Evolutionary conservation across 2,113 vertebrate genomes (phyloP), one percentile per base, ranked within the genome.

Genomic region (Ceratotherium simum): DNA sequence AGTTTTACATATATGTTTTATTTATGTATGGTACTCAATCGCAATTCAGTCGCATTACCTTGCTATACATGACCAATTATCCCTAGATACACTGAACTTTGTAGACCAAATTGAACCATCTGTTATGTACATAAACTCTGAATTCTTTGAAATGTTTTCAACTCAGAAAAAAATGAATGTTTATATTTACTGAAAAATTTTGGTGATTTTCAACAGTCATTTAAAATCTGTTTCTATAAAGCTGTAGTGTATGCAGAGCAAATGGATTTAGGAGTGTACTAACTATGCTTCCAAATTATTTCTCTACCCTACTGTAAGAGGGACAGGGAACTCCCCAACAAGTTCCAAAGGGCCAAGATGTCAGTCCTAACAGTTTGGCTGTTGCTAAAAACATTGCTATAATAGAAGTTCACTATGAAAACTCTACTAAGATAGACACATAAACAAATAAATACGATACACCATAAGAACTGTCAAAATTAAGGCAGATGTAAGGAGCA

Each of bases 61-160:
- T 48, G 39, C 76, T 97, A 56, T 95, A 93, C 58, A 64, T 12
- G 31, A 70, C 42, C 12, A 85, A 89, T 97, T 97, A 96, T 95
- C 33, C 76, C 42, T 62, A 80, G 75, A 94, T 81, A 89, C 76
- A 89, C n/a, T 65, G 95, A 97, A 97, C 73, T 96, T 97, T 95
- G 78, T 79, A 97, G 95, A 82, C 65, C 46, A 96, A 96, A 97
- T 82, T 89, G 76, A 97, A 90, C 97, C 95, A 95, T 96, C 97
- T 97, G 96, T 79, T 96, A 83, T 48, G 93, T 64, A 83, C 27
- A 70, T 42, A 94, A 96, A 94, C 46, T 64, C 10, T 95, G 91
- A 93, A 91, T 95, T 90, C 54, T 94, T 94, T 93, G 72, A 97
- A 96, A 98, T 96, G 33, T 90, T 96, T 86, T 95, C 76, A 95